Base-by-base conservation (phyloP, 2,113 vertebrate species). In the Struthidea cinerea region DNA sequence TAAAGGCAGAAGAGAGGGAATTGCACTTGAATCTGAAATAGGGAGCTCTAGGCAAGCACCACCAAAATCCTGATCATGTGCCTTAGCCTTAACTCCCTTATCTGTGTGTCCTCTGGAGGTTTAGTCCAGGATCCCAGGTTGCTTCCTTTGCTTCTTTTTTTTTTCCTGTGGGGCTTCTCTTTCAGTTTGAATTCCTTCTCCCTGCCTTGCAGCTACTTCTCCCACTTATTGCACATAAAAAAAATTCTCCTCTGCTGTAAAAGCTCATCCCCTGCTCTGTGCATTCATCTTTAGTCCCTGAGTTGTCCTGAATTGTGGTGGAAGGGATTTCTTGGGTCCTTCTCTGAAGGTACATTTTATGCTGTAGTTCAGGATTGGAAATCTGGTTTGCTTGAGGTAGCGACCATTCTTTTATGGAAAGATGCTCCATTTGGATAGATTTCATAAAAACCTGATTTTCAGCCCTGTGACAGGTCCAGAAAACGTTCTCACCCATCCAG, bases 161-260 rank as follows among this genome's bases (percentile, higher is more conserved):
- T 22, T 41, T 17, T 5, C 6, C 5, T 12, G 2, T 20, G 41
- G 4, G 4, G 6, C 20, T 83, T 71, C 57, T 82, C 17, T 55
- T 78, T 20, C 64, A 46, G 10, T 42, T 70, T 46, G 5, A 52
- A 49, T 81, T 57, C 56, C 56, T 16, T 59, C 42, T 65, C 39
- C 17, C 17, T 70, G 17, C 65, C 33, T 78, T 55, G 35, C 39
- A 75, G 56, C 52, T 27, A 2, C 35, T 76, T 24, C 27, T 69
- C 44, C 24, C 9, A 6, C 11, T 59, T 52, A 19, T 1, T 63
- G 37, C 49, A 30, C 16, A 1, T 57, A 0, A 19, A 15, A 16
- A 17, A 73, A 7, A 1, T 71, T 77, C 41, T 77, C 17, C 33
- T 56, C 10, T 60, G 41, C 52, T 56, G 0, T 39, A 9, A 73